Conservation (phyloP, 2,797 vertebrate species). For the Todus mexicanus region DNA sequence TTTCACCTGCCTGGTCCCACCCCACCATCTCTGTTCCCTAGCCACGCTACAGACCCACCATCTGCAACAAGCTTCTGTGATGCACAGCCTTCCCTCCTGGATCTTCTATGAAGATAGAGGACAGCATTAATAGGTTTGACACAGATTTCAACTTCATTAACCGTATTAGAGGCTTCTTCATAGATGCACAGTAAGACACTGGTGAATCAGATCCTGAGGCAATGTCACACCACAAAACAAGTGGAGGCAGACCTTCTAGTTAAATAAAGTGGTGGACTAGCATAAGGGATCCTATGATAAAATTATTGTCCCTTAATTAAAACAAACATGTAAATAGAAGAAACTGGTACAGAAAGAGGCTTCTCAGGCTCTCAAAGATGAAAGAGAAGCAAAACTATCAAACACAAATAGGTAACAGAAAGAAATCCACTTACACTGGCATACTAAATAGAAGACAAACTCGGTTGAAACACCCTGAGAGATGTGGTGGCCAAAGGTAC, state of each 20-base stretch:
- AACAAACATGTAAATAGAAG: not conserved
- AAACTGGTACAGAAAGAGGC: not conserved
- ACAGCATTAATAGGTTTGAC: not conserved
- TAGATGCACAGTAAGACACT: not conserved
- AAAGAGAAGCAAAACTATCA: not conserved
- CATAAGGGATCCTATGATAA: not conserved
- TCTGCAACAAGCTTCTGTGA: not conserved
- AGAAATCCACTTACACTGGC: not conserved
- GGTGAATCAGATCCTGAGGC: not conserved
- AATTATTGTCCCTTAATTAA: not conserved
- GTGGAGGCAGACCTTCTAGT: not conserved
- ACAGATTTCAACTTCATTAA: not conserved
- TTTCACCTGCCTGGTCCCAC: not conserved
- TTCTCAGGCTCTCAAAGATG: not conserved
- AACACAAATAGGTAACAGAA: rapidly evolving
- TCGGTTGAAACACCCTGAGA: rapidly evolving
- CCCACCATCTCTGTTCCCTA: not conserved
- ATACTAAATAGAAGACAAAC: not conserved
- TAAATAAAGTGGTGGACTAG: not conserved
- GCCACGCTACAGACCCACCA: not conserved
- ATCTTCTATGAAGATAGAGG: rapidly evolving
- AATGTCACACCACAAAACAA: not conserved
- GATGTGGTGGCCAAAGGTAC: not conserved
- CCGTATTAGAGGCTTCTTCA: not conserved
- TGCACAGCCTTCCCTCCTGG: not conserved